These are phyloP conservation scores for Pogona vitticeps DNA, from an alignment of 2,113 vertebrate species.

Conservation along the genomic window DNA sequence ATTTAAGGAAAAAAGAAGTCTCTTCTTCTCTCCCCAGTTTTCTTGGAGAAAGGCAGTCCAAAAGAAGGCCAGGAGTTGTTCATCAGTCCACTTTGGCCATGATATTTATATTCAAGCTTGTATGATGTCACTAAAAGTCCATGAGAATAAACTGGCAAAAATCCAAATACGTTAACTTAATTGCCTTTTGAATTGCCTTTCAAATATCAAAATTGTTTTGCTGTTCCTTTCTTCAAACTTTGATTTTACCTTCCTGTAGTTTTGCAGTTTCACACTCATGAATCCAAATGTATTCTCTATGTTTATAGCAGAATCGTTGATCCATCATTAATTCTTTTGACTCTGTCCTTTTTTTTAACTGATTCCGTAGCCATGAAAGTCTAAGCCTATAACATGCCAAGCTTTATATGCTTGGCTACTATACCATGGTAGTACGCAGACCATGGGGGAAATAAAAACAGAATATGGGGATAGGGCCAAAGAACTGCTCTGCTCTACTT, in stretches of 20 bases:
- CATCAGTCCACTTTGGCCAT: background rate
- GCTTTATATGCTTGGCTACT: slow-evolving; percentile 35
- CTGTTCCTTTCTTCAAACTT: background rate
- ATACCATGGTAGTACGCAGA: slow-evolving; percentile 19
- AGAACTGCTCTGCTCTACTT: slow-evolving; percentile 26
- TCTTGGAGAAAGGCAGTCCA: background rate
- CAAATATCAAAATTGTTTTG: background rate
- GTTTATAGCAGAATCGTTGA: slow-evolving; percentile 13
- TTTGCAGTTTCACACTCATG: background rate
- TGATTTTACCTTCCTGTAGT: slow-evolving; percentile 5
- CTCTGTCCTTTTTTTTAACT: background rate
- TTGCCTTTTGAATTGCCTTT: slow-evolving; percentile 17
- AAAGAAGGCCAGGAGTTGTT: background rate
- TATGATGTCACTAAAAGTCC: background rate
- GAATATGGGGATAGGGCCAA: background rate
- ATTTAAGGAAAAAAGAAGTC: background rate
- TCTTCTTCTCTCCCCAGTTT: background rate
- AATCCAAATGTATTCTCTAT: background rate
- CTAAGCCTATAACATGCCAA: background rate
- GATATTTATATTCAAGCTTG: background rate
- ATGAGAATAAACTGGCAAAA: background rate
- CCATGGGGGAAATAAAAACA: slow-evolving; percentile 17
- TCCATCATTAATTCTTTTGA: background rate
- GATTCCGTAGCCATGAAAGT: background rate
- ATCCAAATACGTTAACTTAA: background rate